Conservation (phyloP, 2,888 invertebrate genomes). For the Liodrosophila aerea region DNA sequence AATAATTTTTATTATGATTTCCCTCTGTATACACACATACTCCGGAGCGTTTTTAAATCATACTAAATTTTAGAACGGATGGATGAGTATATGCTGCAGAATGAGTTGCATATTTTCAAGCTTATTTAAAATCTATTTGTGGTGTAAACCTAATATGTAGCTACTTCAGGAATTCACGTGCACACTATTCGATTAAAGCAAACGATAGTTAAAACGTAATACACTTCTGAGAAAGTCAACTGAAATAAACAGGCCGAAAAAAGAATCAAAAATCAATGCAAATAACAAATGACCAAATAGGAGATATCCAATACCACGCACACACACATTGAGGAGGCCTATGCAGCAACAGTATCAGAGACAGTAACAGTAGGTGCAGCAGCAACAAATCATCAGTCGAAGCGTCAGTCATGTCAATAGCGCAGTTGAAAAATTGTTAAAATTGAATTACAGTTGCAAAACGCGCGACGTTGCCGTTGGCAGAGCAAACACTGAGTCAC, state of each 20-base stretch:
- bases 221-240: background rate
- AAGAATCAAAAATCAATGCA: slow-evolving; percentile 59
- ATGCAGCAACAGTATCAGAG: slow-evolving; percentile 6
- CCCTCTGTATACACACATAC: no score
- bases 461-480: slow-evolving; percentile 46
- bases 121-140: no score
- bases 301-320: slow-evolving; percentile 25
- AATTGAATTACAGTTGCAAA: slow-evolving; percentile 79
- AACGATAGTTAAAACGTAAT: slow-evolving; percentile 45
- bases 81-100: no score
- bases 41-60: no score
- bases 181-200: slow-evolving; percentile 71
- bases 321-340: slow-evolving; percentile 19
- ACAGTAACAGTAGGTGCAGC: slow-evolving; percentile 18
- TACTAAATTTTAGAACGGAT: no score
- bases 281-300: slow-evolving; percentile 70
- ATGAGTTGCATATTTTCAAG: no score
- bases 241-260: no score
- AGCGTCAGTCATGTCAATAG: slow-evolving; percentile 80
- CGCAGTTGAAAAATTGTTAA: slow-evolving; percentile 82
- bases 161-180: no score
- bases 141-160: no score
- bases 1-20: no score
- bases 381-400: slow-evolving; percentile 77
- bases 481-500: slow-evolving; percentile 53